Evolutionary conservation across 2,797 vertebrate genomes (phyloP).

Genomic region (Oryzias sinensis): DNA sequence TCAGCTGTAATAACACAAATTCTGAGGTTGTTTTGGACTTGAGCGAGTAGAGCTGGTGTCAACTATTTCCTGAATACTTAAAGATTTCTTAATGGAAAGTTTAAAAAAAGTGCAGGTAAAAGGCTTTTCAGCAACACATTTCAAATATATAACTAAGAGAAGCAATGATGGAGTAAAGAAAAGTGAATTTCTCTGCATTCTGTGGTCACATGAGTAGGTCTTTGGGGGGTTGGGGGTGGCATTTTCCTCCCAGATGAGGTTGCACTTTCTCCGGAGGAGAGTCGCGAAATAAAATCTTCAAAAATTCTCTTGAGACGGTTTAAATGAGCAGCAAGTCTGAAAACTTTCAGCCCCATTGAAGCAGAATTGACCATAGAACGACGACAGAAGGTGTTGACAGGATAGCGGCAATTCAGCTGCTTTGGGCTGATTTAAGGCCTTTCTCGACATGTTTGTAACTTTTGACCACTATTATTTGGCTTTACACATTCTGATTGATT

Average conservation of each 20-base stretch:
- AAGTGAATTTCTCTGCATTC: neutral
- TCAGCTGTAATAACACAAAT: slow-evolving; percentile 75
- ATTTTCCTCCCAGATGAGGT: slow-evolving; percentile 40
- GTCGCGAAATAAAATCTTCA: slow-evolving; percentile 37
- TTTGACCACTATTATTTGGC: neutral
- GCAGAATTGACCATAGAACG: slow-evolving; percentile 16
- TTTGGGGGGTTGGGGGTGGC: neutral
- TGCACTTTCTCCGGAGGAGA: slow-evolving; percentile 50
- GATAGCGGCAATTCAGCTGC: slow-evolving; percentile 6
- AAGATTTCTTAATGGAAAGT: neutral
- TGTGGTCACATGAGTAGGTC: neutral
- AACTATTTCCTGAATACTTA: slow-evolving; percentile 24
- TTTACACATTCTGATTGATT: neutral
- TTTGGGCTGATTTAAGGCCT: slow-evolving; percentile 6
- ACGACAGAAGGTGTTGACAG: slow-evolving; percentile 14
- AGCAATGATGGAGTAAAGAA: slow-evolving; percentile 1
- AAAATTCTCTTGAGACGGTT: slow-evolving; percentile 25
- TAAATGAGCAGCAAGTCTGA: slow-evolving; percentile 15
- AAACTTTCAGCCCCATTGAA: slow-evolving; percentile 20
- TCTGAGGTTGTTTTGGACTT: slow-evolving; percentile 57
- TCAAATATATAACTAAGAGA: neutral
- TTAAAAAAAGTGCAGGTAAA: slow-evolving; percentile 1
- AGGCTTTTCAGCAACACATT: neutral
- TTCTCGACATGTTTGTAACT: slow-evolving; percentile 6
- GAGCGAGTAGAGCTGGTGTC: slow-evolving; percentile 17